A percentile compares a stretch with the other conserved stretches of the same genome.
phyloP scores from a whole-genome alignment of 2,113 vertebrate species.

The Prinia subflava region DNA sequence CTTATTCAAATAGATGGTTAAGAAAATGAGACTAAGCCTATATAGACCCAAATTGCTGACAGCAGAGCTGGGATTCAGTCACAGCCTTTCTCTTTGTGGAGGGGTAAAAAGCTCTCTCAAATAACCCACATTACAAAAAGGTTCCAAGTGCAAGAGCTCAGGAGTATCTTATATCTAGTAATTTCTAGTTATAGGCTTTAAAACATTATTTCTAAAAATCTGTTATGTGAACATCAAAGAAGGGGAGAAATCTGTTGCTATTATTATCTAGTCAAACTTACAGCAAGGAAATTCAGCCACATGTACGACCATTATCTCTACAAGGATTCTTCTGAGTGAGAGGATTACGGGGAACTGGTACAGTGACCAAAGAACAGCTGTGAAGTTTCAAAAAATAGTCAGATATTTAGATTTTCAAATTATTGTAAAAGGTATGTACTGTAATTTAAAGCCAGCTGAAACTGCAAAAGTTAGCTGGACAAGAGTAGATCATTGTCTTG shows the following conservation, averaged over 20 bases:
- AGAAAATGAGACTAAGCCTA: background rate
- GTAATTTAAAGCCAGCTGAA: background rate
- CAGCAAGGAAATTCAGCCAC: background rate
- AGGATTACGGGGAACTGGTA: background rate
- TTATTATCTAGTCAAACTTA: background rate
- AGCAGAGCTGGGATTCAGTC: background rate
- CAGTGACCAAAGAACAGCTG: background rate
- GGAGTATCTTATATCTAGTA: background rate
- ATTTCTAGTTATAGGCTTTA: slow-evolving; percentile 2
- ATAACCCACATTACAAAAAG: background rate
- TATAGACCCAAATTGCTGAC: background rate
- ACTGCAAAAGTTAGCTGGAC: background rate
- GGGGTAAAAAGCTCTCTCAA: background rate
- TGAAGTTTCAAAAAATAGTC: background rate
- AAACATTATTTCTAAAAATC: background rate
- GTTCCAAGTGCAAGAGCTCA: background rate
- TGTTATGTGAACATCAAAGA: background rate
- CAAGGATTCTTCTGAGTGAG: background rate
- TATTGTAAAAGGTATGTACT: background rate
- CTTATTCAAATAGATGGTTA: background rate
- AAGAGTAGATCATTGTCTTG: background rate
- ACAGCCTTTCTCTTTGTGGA: background rate
- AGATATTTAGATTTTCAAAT: background rate
- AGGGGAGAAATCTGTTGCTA: background rate
- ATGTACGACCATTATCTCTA: background rate